These are phyloP conservation scores for Phortica variegata DNA, from an alignment of 1,140 invertebrate genomes.

Conservation along the genomic window DNA sequence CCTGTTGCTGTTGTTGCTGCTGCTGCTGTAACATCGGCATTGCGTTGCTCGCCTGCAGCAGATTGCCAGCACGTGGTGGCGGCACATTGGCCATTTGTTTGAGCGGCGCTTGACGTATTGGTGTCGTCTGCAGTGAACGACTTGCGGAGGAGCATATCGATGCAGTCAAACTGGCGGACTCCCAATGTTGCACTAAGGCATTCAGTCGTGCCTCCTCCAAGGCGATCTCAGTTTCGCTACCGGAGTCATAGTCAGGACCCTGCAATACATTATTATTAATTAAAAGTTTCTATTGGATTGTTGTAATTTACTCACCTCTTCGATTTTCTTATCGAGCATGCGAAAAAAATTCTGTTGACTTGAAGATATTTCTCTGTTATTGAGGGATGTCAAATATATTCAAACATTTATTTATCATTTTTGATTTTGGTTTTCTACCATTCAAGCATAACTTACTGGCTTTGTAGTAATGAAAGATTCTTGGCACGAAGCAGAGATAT, in stretches of 20 bases:
- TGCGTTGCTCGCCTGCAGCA: conserved; percentile 23
- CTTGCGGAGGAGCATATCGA: conserved; percentile 57
- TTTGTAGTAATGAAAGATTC: conserved; percentile 53
- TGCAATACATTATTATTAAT: conserved; percentile 37
- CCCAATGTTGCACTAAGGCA: conserved; percentile 65
- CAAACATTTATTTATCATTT: background rate
- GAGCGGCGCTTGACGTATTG: conserved; percentile 43
- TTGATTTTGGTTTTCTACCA: background rate
- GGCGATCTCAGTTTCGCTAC: conserved; percentile 65
- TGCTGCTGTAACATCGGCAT: background rate
- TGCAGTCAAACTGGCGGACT: conserved; percentile 62
- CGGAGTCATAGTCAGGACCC: conserved; percentile 74
- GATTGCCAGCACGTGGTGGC: conserved; percentile 13
- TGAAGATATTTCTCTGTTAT: conserved; percentile 78
- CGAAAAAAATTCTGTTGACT: conserved; percentile 88
- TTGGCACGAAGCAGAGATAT: conserved; percentile 54
- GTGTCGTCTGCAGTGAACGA: conserved; percentile 53
- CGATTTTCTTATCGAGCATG: conserved; percentile 88
- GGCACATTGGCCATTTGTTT: conserved; percentile 22
- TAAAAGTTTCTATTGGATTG: background rate
- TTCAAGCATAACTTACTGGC: conserved; percentile 46
- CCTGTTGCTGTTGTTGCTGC: background rate
- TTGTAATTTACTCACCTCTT: conserved; percentile 66
- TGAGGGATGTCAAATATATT: background rate
- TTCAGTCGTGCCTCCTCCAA: conserved; percentile 63